Percentiles rank a stretch among this genome's conserved stretches.
These are phyloP conservation scores for Oxyura jamaicensis DNA, from an alignment of 2,113 vertebrate species.

Conservation along the genomic window DNA sequence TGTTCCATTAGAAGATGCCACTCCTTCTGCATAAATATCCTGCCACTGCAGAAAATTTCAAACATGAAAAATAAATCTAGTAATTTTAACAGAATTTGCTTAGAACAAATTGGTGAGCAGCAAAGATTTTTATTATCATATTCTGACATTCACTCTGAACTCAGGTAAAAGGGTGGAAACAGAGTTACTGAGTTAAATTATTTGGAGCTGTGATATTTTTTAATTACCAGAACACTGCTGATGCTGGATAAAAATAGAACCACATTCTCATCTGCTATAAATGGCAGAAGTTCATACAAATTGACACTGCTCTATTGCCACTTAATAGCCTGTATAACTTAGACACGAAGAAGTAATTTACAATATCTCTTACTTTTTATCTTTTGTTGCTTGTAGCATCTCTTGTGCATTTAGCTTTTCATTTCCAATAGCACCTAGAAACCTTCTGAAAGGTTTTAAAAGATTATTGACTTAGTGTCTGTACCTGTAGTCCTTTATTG, in stretches of 20 bases:
- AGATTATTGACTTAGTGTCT: background rate
- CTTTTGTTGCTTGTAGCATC: background rate
- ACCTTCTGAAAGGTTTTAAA: background rate
- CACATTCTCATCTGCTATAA: background rate
- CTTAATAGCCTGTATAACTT: background rate
- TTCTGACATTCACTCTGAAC: background rate
- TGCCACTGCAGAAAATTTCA: background rate
- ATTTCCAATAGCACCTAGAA: background rate
- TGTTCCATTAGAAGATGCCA: background rate
- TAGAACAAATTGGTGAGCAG: background rate
- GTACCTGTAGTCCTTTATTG: background rate
- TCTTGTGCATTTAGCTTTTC: background rate
- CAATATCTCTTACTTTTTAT: background rate
- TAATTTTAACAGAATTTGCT: background rate
- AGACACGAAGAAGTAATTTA: background rate
- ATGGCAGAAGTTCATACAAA: conserved; percentile 7
- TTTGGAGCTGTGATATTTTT: conserved; percentile 4
- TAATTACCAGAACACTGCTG: background rate
- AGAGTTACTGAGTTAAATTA: conserved; percentile 6
- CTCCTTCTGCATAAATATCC: background rate
- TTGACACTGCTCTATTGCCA: background rate
- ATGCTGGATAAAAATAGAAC: conserved; percentile 5
- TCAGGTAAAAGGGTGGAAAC: background rate
- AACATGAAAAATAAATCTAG: background rate
- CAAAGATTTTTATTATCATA: background rate